These are phyloP conservation scores for Gortyna flavago DNA, from an alignment of 2,888 invertebrate genomes.

Conservation along the genomic window DNA sequence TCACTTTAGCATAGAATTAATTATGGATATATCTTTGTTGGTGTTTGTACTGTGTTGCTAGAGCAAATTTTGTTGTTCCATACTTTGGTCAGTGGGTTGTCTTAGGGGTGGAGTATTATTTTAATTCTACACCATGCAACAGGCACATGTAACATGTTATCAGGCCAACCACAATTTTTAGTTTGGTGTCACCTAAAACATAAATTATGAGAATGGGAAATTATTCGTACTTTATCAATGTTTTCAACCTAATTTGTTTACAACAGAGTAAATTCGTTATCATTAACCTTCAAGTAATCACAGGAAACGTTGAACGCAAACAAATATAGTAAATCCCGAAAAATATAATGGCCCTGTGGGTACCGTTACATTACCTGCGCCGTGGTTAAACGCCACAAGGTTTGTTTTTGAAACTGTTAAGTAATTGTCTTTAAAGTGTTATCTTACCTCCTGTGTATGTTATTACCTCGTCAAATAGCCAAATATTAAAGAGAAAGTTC, in stretches of 20 bases:
- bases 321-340: constrained; percentile 19
- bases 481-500: constrained; percentile 72
- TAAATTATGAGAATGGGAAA: constrained; percentile 13
- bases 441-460: constrained; percentile 9
- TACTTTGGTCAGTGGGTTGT: no score
- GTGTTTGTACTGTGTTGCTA: constrained; percentile 25
- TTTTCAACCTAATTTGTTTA: constrained; percentile 56
- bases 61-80: neutral
- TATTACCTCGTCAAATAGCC: constrained; percentile 38
- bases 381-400: neutral
- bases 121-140: constrained; percentile 3
- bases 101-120: no score
- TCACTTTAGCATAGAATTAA: neutral
- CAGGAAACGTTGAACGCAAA: constrained; percentile 42
- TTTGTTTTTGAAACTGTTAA: constrained; percentile 1
- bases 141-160: constrained; percentile 15
- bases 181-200: constrained; percentile 10
- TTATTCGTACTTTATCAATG: neutral
- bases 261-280: constrained; percentile 47
- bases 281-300: constrained; percentile 50
- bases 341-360: constrained; percentile 8
- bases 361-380: constrained; percentile 50
- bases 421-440: neutral
- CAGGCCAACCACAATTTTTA: constrained; percentile 3
- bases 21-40: neutral